These are phyloP conservation scores for Sarotherodon lohbergeri DNA, from an alignment of 2,113 vertebrate genomes.

Conservation along the genomic window DNA sequence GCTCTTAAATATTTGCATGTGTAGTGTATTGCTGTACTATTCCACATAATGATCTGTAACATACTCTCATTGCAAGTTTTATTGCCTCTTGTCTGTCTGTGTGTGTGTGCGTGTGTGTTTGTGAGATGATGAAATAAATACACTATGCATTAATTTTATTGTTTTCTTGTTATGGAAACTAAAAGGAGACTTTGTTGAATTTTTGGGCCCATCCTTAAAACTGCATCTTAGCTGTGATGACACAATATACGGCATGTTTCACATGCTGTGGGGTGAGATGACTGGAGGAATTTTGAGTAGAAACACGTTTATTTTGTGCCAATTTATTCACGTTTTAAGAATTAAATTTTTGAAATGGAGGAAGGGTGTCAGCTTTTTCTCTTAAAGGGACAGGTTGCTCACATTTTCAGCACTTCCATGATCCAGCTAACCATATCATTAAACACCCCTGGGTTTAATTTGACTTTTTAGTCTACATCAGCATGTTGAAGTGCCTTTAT, in stretches of 20 bases:
- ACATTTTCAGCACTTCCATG: not conserved
- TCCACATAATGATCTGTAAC: not conserved
- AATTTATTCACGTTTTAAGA: not conserved
- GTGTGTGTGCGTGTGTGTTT: not conserved
- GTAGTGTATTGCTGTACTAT: not conserved
- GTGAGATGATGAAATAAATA: conserved; percentile 41
- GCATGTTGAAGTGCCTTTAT: not conserved
- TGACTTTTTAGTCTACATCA: not conserved
- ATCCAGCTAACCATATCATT: not conserved
- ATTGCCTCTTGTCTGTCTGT: not conserved
- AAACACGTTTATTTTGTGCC: not conserved
- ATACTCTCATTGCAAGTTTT: not conserved
- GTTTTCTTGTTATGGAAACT: conserved; percentile 14
- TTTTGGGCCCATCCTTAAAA: not conserved
- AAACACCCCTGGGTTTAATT: not conserved
- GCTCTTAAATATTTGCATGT: conserved; percentile 22
- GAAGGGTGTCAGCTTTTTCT: conserved; percentile 5
- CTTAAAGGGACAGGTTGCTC: conserved; percentile 49
- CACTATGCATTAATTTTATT: not conserved
- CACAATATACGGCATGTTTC: not conserved
- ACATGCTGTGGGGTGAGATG: not conserved
- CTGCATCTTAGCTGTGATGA: not conserved
- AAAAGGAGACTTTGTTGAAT: not conserved
- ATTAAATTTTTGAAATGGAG: not conserved
- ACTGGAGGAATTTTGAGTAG: not conserved